Conservation (phyloP, 2,797 vertebrate genomes). For the Anomalospiza imberbis region DNA sequence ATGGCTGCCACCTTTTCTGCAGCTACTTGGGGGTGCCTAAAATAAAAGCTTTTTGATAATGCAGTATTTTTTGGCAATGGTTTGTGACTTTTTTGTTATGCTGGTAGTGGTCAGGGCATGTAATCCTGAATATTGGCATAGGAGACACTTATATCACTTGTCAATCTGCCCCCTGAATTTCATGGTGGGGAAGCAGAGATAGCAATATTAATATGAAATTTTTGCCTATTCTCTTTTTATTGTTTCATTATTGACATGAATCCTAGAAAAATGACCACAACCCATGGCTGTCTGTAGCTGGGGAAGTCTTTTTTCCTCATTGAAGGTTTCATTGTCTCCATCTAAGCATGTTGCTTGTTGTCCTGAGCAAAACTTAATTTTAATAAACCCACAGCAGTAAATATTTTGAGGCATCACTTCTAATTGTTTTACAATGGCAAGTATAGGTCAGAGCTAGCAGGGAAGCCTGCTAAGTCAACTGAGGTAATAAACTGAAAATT, state of each 20-base stretch:
- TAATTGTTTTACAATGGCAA: constrained; percentile 1
- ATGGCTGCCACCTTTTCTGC: neutral
- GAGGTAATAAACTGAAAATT: constrained; percentile 30
- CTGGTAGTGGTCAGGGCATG: neutral
- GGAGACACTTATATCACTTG: neutral
- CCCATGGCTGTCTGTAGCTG: neutral
- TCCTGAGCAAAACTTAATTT: neutral
- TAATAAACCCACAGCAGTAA: neutral
- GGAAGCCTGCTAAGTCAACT: neutral
- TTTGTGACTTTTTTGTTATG: neutral
- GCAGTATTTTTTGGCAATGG: neutral
- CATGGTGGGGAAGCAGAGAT: neutral
- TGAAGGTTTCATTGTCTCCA: neutral
- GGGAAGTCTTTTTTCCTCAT: neutral
- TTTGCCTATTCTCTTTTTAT: neutral
- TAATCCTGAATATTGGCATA: neutral
- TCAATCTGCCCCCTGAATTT: neutral
- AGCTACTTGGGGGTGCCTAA: neutral
- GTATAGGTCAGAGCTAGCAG: neutral
- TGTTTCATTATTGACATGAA: neutral
- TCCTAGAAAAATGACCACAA: neutral
- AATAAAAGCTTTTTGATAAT: accelerated
- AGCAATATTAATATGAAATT: neutral
- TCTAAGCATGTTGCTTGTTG: neutral
- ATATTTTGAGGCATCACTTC: neutral